Percentiles rank a stretch among this genome's conserved stretches.
Evolutionary conservation across 2,797 vertebrate genomes (phyloP).

Genomic region (Gallinago solitaria): DNA sequence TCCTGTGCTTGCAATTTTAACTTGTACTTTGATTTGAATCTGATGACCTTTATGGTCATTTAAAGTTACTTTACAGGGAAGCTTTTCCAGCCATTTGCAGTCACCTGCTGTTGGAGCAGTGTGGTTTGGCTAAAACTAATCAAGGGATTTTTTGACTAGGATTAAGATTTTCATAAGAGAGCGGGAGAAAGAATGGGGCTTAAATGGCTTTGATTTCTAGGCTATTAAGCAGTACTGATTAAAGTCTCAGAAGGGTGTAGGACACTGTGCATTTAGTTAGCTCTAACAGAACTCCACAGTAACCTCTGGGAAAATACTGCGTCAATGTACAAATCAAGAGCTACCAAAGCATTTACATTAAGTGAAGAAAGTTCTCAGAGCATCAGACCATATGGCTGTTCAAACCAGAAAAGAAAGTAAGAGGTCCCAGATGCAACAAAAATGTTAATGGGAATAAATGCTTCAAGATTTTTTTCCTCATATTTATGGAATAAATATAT

Average conservation of each 20-base stretch:
- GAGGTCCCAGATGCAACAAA: conserved; percentile 24
- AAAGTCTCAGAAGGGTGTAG: conserved; percentile 2
- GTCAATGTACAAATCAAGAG: neutral
- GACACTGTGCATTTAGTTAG: neutral
- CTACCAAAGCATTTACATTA: neutral
- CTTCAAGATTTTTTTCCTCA: conserved; percentile 8
- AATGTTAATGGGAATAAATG: conserved; percentile 20
- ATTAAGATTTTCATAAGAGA: conserved; percentile 13
- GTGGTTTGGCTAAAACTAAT: conserved; percentile 37
- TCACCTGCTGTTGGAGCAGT: conserved; percentile 18
- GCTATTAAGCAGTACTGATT: conserved; percentile 28
- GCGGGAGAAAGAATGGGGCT: neutral
- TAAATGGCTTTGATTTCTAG: conserved; percentile 42
- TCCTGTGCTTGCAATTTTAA: neutral
- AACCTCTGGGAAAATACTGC: neutral
- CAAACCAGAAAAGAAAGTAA: conserved; percentile 20
- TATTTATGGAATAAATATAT: neutral
- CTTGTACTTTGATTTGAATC: neutral
- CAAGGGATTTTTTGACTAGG: conserved; percentile 18
- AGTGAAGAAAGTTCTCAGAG: conserved; percentile 10
- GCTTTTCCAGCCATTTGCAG: neutral
- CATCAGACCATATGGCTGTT: neutral
- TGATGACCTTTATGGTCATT: neutral
- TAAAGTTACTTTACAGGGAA: neutral
- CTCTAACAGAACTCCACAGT: neutral